A percentile compares a stretch with the other conserved stretches of the same genome.
Conservation (phyloP, 2,797 vertebrate genomes). For the Onychomys leucogaster region DNA sequence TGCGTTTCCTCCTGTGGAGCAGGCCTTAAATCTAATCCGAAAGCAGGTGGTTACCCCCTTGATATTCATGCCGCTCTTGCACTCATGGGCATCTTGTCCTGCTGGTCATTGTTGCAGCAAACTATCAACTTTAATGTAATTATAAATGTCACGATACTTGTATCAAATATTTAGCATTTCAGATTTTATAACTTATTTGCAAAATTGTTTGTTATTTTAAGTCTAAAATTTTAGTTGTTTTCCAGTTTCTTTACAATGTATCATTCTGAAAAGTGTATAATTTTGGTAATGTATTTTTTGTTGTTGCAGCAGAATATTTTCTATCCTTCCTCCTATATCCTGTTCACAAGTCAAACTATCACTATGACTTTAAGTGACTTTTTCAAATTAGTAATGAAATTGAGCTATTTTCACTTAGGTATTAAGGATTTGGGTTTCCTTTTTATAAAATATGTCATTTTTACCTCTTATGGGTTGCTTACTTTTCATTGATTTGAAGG, state of each 20-base stretch:
- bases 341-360: background rate
- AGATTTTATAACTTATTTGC: background rate
- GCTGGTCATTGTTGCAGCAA: background rate
- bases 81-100: background rate
- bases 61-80: background rate
- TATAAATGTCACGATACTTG: background rate
- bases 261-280: background rate
- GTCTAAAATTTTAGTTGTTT: background rate
- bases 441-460: background rate
- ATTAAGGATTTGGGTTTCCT: background rate
- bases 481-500: background rate
- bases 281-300: background rate
- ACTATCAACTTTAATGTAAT: background rate
- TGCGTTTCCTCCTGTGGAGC: background rate
- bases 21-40: background rate
- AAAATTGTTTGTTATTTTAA: background rate
- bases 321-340: background rate
- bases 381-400: background rate
- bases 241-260: background rate
- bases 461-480: background rate
- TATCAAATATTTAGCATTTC: background rate
- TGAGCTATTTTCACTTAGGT: background rate
- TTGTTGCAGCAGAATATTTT: background rate
- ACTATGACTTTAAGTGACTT: background rate
- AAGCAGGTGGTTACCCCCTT: background rate